phyloP scores from a whole-genome alignment of 2,888 invertebrate genomes.

The Hypolimnas misippus region DNA sequence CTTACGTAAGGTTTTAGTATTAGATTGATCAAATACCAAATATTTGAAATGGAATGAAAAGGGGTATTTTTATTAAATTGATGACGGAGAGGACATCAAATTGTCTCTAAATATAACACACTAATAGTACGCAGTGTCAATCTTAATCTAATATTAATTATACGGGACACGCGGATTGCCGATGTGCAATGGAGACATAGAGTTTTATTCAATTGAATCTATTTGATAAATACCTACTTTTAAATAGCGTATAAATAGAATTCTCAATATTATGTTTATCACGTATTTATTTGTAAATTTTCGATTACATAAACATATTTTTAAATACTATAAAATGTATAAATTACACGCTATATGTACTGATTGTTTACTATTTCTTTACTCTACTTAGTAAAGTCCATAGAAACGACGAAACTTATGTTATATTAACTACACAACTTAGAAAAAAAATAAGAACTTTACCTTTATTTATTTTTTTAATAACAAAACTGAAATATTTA shows the following conservation, averaged over 20 bases:
- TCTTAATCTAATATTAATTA: conserved; percentile 69
- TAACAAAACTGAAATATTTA: too few relatives aligned
- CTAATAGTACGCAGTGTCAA: conserved; percentile 57
- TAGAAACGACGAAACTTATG: too few relatives aligned
- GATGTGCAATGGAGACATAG: conserved; percentile 49
- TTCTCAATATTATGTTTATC: neutral
- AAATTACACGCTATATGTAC: too few relatives aligned
- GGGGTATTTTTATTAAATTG: conserved; percentile 28
- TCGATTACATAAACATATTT: too few relatives aligned
- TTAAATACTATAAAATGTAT: too few relatives aligned
- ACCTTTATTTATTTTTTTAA: too few relatives aligned
- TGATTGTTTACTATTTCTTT: too few relatives aligned
- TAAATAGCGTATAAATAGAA: neutral
- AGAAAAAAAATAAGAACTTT: too few relatives aligned
- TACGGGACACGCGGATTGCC: conserved; percentile 71
- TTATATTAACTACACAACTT: too few relatives aligned
- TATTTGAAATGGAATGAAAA: neutral
- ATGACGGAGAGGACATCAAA: conserved; percentile 33
- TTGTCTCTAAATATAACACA: conserved; percentile 38
- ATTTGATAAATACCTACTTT: conserved; percentile 8
- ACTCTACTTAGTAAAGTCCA: too few relatives aligned
- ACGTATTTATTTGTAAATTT: too few relatives aligned
- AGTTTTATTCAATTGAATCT: conserved; percentile 39
- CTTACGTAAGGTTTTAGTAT: too few relatives aligned
- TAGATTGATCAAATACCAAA: neutral